These are phyloP conservation scores for Diplogasteroides magnus DNA, from an alignment of 1,140 invertebrate species.

Conservation along the genomic window DNA sequence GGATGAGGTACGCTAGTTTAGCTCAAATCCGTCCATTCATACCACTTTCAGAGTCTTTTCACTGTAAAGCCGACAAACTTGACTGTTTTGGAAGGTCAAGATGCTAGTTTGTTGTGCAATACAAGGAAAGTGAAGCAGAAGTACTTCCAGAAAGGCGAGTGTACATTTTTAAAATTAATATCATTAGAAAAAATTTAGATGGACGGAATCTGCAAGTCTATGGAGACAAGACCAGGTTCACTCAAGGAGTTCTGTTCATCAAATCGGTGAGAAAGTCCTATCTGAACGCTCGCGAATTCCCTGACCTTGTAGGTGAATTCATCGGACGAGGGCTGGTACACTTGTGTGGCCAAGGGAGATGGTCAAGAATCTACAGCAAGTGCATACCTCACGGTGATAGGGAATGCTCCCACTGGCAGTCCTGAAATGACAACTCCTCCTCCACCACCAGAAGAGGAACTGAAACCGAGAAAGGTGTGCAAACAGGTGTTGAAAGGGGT, in stretches of 20 bases:
- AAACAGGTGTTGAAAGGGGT: not conserved
- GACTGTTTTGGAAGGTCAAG: conserved; percentile 12
- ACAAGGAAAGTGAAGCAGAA: conserved; percentile 20
- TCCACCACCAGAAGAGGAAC: not conserved
- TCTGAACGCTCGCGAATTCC: too few species aligned
- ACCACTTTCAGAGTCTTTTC: conserved; percentile 21
- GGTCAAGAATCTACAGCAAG: too few species aligned
- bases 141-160: conserved; percentile 39
- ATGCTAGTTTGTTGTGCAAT: conserved; percentile 9
- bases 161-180: not conserved
- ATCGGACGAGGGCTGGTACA: conserved; percentile 36
- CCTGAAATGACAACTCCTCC: too few species aligned
- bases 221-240: not conserved
- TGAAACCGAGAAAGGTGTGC: not conserved
- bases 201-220: conserved; percentile 14
- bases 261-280: too few species aligned
- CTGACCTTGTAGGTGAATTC: not conserved
- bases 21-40: conserved; percentile 19
- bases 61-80: conserved; percentile 15
- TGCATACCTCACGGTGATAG: too few species aligned
- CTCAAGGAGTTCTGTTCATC: not conserved
- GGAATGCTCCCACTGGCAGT: too few species aligned
- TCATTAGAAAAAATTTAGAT: conserved; percentile 10
- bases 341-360: conserved; percentile 34
- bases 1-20: conserved; percentile 11